phyloP scores from a whole-genome alignment of 2,797 vertebrate species.

The Hippoglossus hippoglossus region DNA sequence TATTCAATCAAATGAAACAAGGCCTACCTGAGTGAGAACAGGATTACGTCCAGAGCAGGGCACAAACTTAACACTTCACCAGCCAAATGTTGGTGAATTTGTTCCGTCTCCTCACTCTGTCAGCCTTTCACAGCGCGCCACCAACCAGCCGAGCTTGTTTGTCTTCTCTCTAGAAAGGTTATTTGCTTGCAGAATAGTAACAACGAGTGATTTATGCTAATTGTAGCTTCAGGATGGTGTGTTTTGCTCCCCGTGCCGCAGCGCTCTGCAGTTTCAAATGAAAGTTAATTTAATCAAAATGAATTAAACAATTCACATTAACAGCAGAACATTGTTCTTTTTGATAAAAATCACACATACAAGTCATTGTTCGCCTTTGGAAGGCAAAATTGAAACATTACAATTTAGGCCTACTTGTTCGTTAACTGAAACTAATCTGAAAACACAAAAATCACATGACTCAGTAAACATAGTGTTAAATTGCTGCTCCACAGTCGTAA shows the following conservation, averaged over 20 bases:
- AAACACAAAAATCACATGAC: slow-evolving; percentile 11
- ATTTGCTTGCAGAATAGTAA: neutral
- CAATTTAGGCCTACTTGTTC: neutral
- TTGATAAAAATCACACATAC: neutral
- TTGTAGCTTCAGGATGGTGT: slow-evolving; percentile 2
- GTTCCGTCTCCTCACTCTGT: neutral
- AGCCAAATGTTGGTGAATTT: slow-evolving; percentile 28
- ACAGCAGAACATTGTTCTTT: slow-evolving; percentile 11
- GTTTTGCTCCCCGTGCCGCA: neutral
- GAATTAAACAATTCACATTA: neutral
- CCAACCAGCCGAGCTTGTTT: neutral
- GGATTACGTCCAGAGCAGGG: slow-evolving; percentile 52
- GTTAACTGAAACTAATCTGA: slow-evolving; percentile 20
- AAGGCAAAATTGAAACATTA: slow-evolving; percentile 1
- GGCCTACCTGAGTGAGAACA: slow-evolving; percentile 53
- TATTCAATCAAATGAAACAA: slow-evolving; percentile 55
- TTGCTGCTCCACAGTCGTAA: neutral
- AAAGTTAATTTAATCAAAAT: slow-evolving; percentile 5
- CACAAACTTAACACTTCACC: slow-evolving; percentile 45
- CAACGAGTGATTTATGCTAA: neutral
- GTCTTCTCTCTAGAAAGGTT: neutral
- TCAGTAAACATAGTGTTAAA: neutral
- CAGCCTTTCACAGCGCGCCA: neutral
- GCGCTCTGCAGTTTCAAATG: neutral
- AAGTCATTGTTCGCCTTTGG: neutral